These are phyloP conservation scores for Acronicta aceris DNA, from an alignment of 2,888 invertebrate species.

Conservation along the genomic window DNA sequence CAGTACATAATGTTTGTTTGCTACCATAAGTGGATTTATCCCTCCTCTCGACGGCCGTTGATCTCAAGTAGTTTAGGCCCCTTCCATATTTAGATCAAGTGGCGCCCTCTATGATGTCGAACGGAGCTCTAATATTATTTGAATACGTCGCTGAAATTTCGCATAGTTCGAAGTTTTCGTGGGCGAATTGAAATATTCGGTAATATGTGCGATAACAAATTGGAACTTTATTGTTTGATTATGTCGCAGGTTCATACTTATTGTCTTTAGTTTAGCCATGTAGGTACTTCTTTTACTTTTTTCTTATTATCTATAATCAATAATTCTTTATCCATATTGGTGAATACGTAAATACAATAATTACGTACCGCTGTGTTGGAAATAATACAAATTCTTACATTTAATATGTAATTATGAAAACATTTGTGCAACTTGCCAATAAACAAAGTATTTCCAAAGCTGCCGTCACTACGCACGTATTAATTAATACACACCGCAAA, in stretches of 20 bases:
- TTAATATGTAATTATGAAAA: conserved; percentile 21
- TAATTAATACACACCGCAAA: conserved; percentile 35
- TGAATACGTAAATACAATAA: too few species aligned
- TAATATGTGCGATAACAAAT: conserved; percentile 9
- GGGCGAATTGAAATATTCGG: conserved; percentile 7
- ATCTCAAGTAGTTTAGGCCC: conserved; percentile 45
- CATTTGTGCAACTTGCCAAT: conserved; percentile 30
- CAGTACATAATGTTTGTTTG: conserved; percentile 42
- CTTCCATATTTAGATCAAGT: conserved; percentile 56
- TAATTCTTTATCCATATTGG: conserved; percentile 5
- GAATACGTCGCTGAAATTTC: conserved; percentile 35
- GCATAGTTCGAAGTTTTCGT: conserved; percentile 28
- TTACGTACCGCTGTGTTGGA: too few species aligned
- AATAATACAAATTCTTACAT: too few species aligned
- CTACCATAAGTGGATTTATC: conserved; percentile 34
- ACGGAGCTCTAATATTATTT: conserved; percentile 45
- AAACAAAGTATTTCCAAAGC: conserved; percentile 19
- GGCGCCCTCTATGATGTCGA: conserved; percentile 32
- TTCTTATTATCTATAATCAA: conserved; percentile 1
- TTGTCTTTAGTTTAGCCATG: too few species aligned
- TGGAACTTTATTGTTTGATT: conserved; percentile 2
- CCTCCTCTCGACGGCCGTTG: conserved; percentile 28
- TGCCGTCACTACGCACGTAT: conserved; percentile 1
- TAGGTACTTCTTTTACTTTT: too few species aligned
- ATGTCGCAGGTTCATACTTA: neutral